Evolutionary conservation across 2,797 vertebrate genomes (phyloP).

Genomic region (Natrix natrix): DNA sequence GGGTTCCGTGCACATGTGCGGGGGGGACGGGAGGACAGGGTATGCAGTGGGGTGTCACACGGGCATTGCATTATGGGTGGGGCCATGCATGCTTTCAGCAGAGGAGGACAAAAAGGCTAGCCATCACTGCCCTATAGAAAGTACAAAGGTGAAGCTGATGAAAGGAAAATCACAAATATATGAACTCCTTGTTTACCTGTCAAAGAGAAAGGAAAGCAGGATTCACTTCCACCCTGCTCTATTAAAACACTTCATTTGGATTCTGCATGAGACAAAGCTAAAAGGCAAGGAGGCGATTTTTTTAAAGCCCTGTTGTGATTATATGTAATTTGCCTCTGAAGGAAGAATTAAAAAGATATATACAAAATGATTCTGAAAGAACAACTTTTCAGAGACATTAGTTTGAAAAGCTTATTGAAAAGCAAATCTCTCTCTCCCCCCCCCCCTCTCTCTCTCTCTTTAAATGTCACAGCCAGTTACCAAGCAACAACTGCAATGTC

Average conservation of each 20-base stretch:
- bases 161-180: not conserved
- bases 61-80: too few relatives aligned
- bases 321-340: not conserved
- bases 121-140: not conserved
- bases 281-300: not conserved
- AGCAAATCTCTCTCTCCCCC: not conserved
- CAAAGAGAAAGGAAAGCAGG: not conserved
- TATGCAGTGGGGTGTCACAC: too few relatives aligned
- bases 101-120: too few relatives aligned
- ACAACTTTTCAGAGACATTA: slow-evolving; percentile 8
- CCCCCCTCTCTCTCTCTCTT: not conserved
- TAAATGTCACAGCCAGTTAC: slow-evolving; percentile 15
- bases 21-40: too few relatives aligned
- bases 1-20: too few relatives aligned
- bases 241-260: not conserved
- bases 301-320: not conserved
- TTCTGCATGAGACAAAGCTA: not conserved
- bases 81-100: too few relatives aligned
- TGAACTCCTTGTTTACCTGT: not conserved
- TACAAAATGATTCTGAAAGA: slow-evolving; percentile 4
- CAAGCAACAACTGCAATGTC: slow-evolving; percentile 7
- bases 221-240: not conserved
- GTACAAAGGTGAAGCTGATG: not conserved
- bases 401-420: slow-evolving; percentile 9
- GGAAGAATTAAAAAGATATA: not conserved